These are phyloP conservation scores for Arizona elegans DNA, from an alignment of 2,113 vertebrate genomes.

Conservation along the genomic window DNA sequence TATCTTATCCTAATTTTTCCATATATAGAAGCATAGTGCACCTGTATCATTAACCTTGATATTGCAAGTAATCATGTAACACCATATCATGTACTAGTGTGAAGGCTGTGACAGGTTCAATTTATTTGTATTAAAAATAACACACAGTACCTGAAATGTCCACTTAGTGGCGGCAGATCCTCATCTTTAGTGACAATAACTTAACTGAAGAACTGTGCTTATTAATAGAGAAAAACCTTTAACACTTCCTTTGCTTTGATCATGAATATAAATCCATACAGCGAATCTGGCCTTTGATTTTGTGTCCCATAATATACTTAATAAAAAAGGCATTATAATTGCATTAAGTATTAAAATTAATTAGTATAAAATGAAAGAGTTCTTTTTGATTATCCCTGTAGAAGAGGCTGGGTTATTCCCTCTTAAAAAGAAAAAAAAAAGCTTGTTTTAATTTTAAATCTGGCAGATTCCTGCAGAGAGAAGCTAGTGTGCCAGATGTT, in stretches of 20 bases:
- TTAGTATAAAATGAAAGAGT: fast-evolving
- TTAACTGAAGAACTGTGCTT: fast-evolving
- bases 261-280: not conserved
- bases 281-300: not conserved
- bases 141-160: not conserved
- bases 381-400: conserved; percentile 11
- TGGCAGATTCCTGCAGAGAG: not conserved
- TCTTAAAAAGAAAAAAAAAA: not conserved
- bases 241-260: conserved; percentile 4
- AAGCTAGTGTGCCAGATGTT: conserved; percentile 23
- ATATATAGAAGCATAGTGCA: not conserved
- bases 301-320: not conserved
- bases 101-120: not conserved
- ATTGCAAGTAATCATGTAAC: not conserved
- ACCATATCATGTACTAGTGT: not conserved
- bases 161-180: conserved; percentile 61
- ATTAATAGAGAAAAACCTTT: conserved; percentile 6
- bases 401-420: not conserved
- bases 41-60: not conserved
- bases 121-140: not conserved
- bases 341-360: conserved; percentile 6
- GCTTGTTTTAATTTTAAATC: not conserved
- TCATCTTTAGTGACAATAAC: not conserved
- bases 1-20: not conserved
- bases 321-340: not conserved